Evolutionary conservation across 2,797 vertebrate genomes (phyloP), one percentile per base, ranked within the genome.

Genomic region (Cryptoprocta ferox): DNA sequence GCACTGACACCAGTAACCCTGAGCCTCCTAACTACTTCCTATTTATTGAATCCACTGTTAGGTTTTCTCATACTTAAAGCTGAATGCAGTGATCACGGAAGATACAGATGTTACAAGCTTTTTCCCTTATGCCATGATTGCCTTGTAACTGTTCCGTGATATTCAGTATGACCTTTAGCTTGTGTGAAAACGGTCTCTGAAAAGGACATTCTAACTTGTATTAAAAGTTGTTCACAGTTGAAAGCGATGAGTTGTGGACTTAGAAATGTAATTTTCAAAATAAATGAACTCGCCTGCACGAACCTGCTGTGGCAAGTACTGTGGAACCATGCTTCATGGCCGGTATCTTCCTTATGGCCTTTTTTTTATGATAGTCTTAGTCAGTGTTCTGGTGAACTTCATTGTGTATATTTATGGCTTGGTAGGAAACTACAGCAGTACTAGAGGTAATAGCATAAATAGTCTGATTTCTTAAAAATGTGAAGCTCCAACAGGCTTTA

Each of bases 251-350:
- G 85, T 92, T 94, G 37, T 84, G n/a, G 66, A 78, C 91, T 78
- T 91, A 84, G 66, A 92, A 85, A 96, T 93, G 87, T 70, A 94
- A 93, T 96, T 98, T 97, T 89, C 87, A 45, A 79, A 95, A 92
- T 97, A 96, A 89, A 97, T 97, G 90, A 95, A 94, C 82, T 80
- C n/a, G 19, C 70, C 68, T 9, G 28, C n/a, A 15, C 61, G 68
- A 85, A 89, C 50, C 78, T 76, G n/a, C 88, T 45, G 14, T 79
- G 42, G 30, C 65, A 9, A 24, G 53, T 79, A 32, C 78, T 6
- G 0, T 0, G 19, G 81, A 87, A 18, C 53, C 53, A 0, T 75
- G 39, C 35, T 95, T 97, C 96, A 94, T 56, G 61, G 92, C 45
- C 16, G 4, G 70, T 87, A 59, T 94, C 79, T 81, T 97, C 93